These are phyloP conservation scores for Eubucco bourcierii DNA, from an alignment of 2,113 vertebrate genomes.

Conservation along the genomic window DNA sequence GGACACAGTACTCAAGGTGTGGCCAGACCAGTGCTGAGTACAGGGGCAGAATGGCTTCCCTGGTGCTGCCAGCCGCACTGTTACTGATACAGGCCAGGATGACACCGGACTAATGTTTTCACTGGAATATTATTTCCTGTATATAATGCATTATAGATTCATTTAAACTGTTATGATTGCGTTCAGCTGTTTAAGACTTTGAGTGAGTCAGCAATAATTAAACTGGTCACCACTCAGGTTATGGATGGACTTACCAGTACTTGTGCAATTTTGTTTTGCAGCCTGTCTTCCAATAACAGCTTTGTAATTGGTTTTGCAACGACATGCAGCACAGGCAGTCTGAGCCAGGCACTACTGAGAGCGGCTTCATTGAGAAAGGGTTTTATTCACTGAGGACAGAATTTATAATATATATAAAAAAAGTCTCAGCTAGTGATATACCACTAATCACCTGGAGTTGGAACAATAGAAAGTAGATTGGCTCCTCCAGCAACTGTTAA, in stretches of 20 bases:
- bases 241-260: background rate
- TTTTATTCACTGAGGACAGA: background rate
- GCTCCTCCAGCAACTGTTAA: background rate
- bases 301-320: background rate
- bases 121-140: background rate
- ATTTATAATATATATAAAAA: background rate
- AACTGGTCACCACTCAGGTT: background rate
- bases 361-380: background rate
- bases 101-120: background rate
- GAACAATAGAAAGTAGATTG: background rate
- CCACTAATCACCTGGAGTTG: background rate
- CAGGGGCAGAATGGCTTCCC: no score
- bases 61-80: no score
- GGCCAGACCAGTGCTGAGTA: no score
- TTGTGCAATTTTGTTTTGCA: background rate
- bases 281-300: background rate
- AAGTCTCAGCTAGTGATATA: background rate
- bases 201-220: background rate
- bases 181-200: background rate
- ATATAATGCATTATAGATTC: background rate
- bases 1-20: no score
- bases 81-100: no score
- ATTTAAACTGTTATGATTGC: background rate
- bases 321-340: background rate
- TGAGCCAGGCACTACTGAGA: background rate